phyloP scores from a whole-genome alignment of 2,113 vertebrate species.

The Psittacus erithacus region DNA sequence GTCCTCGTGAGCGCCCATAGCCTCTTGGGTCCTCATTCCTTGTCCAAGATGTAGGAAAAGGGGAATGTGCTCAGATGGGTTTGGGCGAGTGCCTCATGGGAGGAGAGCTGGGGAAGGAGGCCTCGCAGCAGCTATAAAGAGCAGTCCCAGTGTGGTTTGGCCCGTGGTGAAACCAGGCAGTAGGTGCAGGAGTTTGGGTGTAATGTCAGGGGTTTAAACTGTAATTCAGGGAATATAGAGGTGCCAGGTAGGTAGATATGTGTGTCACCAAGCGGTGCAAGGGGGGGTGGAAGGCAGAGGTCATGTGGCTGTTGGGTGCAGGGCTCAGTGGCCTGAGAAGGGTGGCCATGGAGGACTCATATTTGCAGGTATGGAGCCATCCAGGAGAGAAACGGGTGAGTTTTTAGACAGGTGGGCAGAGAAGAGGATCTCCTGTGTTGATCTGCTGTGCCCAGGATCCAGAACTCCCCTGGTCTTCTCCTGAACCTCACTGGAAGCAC shows the following conservation, averaged over 20 bases:
- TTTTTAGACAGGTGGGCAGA: not conserved
- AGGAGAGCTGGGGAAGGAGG: not conserved
- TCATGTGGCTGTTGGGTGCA: not conserved
- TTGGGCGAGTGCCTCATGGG: not conserved
- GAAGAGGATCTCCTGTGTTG: not conserved
- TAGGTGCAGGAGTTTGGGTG: not conserved
- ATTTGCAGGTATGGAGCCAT: not conserved
- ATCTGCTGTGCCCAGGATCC: not conserved
- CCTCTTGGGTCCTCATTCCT: not conserved
- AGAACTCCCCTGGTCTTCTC: accelerated
- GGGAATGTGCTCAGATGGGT: not conserved
- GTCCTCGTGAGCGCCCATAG: accelerated
- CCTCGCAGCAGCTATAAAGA: not conserved
- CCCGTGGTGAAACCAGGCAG: not conserved
- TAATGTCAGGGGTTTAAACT: not conserved
- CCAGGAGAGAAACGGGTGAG: not conserved
- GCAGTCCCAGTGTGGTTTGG: not conserved
- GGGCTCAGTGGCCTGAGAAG: not conserved
- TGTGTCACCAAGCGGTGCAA: accelerated
- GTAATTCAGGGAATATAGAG: not conserved
- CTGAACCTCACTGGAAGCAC: not conserved
- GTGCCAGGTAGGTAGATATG: accelerated
- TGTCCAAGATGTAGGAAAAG: not conserved
- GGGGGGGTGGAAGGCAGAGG: not conserved
- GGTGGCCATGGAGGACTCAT: accelerated